Base-by-base conservation (phyloP, 2,113 vertebrate genomes). In the Tragelaphus buxtoni region DNA sequence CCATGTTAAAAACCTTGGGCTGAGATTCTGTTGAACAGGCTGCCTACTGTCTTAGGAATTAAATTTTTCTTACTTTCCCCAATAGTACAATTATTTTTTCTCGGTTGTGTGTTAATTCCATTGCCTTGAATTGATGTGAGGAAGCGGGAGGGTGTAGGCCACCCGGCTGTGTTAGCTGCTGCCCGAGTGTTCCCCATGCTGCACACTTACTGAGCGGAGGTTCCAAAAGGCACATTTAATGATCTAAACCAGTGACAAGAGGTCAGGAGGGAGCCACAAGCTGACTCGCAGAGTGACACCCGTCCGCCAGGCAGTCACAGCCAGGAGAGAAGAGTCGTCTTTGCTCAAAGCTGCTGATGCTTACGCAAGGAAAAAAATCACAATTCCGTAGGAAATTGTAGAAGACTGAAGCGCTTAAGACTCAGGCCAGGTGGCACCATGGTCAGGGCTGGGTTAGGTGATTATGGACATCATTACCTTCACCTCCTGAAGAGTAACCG, bases 381-480 rank as follows among this genome's bases (percentile, higher is more conserved):
- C 32, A 8, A 0, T 28, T 28, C 53, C 24, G 0, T 2, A 8
- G 79, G 8, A 32, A 4, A 18, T 1, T 24, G 5, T 4, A 13
- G 13, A 53, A 74, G 60, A 18, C 8, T 16, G 0, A 26, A 5
- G 35, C 8, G 24, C 45, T 90, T 2, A 12, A 51, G 72, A 30
- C 24, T 47, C 22, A 20, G 7, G 22, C 35, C n/a, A 26, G 2
- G 42, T 20, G 47, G 45, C 72, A 18, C 18, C 13, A 32, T 10
- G 47, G 56, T 42, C 84, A 22, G 20, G 32, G 24, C 12, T 7
- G 42, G n/a, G 16, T 35, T 11, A 32, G 56, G 7, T n/a, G 24
- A 24, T 76, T 13, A 49, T 11, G 49, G 63, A n/a, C 14, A 47
- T 53, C 12, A 11, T 7, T 22, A 4, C 30, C 26, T 42, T 35